These are phyloP conservation scores for Psylliodes chrysocephalus DNA, from an alignment of 2,888 invertebrate species.

Conservation along the genomic window DNA sequence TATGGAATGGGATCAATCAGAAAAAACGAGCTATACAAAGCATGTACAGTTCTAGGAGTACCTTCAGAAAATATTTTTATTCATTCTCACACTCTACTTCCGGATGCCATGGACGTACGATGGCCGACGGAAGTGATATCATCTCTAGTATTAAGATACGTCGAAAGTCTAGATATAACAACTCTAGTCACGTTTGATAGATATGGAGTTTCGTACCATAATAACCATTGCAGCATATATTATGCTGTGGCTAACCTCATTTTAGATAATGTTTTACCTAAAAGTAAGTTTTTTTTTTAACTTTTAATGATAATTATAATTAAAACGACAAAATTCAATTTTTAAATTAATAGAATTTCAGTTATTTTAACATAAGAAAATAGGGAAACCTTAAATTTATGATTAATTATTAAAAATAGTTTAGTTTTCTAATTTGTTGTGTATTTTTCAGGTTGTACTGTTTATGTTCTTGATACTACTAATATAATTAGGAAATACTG, in stretches of 20 bases:
- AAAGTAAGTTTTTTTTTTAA: conserved; percentile 68
- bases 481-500: conserved; percentile 89
- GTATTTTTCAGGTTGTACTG: conserved; percentile 74
- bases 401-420: background rate
- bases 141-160: conserved; percentile 71
- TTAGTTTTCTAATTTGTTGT: background rate
- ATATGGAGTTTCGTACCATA: conserved; percentile 91
- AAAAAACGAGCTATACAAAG: conserved; percentile 82
- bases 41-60: conserved; percentile 84
- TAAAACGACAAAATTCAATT: too few relatives aligned
- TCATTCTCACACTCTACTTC: conserved; percentile 76
- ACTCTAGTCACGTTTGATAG: conserved; percentile 94
- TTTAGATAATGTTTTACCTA: conserved; percentile 78
- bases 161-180: conserved; percentile 81
- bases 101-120: conserved; percentile 78
- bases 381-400: background rate
- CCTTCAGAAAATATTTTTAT: conserved; percentile 79
- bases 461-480: conserved; percentile 86
- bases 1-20: conserved; percentile 67
- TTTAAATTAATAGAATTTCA: too few relatives aligned
- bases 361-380: too few relatives aligned
- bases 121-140: conserved; percentile 80
- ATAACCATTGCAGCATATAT: conserved; percentile 89
- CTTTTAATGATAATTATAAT: too few relatives aligned
- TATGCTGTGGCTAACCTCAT: conserved; percentile 83